A percentile compares a stretch with the other conserved stretches of the same genome.
phyloP scores from a whole-genome alignment of 2,797 vertebrate species.

The Characodon lateralis region DNA sequence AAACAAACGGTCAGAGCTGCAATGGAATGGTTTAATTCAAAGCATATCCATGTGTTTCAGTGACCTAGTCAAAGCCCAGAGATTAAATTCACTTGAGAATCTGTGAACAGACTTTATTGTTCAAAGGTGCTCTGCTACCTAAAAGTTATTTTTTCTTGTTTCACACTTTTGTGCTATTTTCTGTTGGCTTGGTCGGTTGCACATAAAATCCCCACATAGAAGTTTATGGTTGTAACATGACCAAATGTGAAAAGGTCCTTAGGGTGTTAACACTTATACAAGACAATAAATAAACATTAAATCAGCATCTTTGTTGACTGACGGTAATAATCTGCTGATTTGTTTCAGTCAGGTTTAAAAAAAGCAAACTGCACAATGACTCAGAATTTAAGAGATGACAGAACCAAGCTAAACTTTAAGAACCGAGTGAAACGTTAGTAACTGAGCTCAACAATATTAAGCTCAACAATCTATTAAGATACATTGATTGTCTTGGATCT shows the following conservation, averaged over 20 bases:
- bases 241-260: too few relatives aligned
- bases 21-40: background rate
- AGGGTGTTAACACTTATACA: background rate
- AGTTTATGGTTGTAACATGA: background rate
- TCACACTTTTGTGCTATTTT: background rate
- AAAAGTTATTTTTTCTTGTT: background rate
- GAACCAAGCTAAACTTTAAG: background rate
- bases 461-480: too few relatives aligned
- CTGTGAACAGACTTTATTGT: too few relatives aligned
- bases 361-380: conserved; percentile 13
- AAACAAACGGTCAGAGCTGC: background rate
- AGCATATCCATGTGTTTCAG: too few relatives aligned
- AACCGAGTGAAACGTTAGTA: conserved; percentile 24
- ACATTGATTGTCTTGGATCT: too few relatives aligned
- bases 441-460: conserved; percentile 17
- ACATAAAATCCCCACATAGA: background rate
- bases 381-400: conserved; percentile 36
- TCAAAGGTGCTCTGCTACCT: background rate
- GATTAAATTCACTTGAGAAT: background rate
- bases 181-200: background rate
- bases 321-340: conserved; percentile 9
- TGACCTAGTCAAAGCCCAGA: conserved; percentile 3
- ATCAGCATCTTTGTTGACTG: conserved; percentile 17
- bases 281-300: conserved; percentile 17
- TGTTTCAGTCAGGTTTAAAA: conserved; percentile 22